Evolutionary conservation across 2,888 invertebrate genomes (phyloP).

Genomic region (Dione vanillae): DNA sequence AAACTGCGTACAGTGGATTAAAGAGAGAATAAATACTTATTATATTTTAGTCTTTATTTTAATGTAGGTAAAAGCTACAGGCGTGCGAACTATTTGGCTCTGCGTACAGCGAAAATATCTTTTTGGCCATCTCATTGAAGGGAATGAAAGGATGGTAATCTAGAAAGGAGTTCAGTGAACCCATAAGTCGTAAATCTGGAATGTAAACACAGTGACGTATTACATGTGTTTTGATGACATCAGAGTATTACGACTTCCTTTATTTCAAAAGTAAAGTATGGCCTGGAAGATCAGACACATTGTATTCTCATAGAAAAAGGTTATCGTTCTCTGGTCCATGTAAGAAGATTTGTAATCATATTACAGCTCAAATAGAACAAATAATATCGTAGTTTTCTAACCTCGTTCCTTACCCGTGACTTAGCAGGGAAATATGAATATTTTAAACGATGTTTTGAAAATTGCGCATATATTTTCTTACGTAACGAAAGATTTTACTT

Average conservation of each 20-base stretch:
- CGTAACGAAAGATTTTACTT: background rate
- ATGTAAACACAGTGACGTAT: conserved; percentile 45
- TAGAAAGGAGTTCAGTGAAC: conserved; percentile 46
- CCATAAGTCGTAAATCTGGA: conserved; percentile 43
- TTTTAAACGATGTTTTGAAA: conserved; percentile 16
- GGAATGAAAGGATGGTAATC: conserved; percentile 45
- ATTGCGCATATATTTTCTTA: background rate
- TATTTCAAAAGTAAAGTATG: conserved; percentile 41
- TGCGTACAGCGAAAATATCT: conserved; percentile 52
- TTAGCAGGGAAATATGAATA: conserved; percentile 17
- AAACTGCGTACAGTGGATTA: conserved; percentile 36
- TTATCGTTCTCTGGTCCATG: conserved; percentile 16
- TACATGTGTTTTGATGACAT: conserved; percentile 46
- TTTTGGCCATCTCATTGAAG: conserved; percentile 45
- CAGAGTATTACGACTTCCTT: conserved; percentile 45
- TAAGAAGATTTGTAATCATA: conserved; percentile 20
- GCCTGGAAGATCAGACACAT: conserved; percentile 28
- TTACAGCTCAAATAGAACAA: conserved; percentile 8
- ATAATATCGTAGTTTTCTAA: conserved; percentile 14
- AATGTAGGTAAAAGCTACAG: conserved; percentile 32
- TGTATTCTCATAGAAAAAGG: conserved; percentile 22
- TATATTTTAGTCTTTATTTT: conserved; percentile 34
- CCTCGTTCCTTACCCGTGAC: conserved; percentile 2
- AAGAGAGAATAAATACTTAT: conserved; percentile 29
- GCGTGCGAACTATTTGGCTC: conserved; percentile 50